These are phyloP conservation scores for Platygyra sinensis DNA, from an alignment of 64 coral and sea anemone species.

Conservation along the genomic window DNA sequence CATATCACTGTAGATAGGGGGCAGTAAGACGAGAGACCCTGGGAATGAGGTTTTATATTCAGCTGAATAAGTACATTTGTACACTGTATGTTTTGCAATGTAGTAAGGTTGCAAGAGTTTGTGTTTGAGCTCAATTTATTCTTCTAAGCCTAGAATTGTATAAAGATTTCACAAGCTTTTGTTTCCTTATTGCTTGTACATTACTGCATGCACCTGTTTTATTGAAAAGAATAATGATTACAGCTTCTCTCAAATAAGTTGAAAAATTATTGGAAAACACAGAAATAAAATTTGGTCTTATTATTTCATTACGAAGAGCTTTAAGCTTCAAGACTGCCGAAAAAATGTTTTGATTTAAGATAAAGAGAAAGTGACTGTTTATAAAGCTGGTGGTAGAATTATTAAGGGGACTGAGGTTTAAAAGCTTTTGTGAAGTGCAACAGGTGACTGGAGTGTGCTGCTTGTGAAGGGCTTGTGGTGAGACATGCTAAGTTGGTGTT, in stretches of 20 bases:
- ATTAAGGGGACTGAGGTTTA: neutral
- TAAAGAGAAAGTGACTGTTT: neutral
- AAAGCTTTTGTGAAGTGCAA: slow-evolving; percentile 28
- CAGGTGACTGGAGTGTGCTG: slow-evolving; percentile 32
- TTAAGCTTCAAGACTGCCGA: neutral
- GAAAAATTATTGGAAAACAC: no score
- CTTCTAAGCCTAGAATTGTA: neutral
- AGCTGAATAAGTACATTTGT: no score
- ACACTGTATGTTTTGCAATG: neutral
- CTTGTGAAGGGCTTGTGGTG: slow-evolving; percentile 18
- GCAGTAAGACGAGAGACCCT: no score
- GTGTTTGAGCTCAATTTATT: neutral
- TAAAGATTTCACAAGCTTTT: neutral
- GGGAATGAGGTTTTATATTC: no score
- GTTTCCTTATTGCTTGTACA: neutral
- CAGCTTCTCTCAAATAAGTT: slow-evolving; percentile 11
- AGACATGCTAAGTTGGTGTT: neutral
- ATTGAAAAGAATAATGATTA: neutral
- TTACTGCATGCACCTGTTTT: neutral
- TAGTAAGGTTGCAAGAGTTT: neutral
- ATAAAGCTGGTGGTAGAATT: neutral
- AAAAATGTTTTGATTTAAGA: neutral
- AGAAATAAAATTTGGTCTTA: no score
- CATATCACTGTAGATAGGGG: no score
- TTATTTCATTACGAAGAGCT: no score